phyloP scores from a whole-genome alignment of 2,113 vertebrate species.

The Thunnus thynnus region DNA sequence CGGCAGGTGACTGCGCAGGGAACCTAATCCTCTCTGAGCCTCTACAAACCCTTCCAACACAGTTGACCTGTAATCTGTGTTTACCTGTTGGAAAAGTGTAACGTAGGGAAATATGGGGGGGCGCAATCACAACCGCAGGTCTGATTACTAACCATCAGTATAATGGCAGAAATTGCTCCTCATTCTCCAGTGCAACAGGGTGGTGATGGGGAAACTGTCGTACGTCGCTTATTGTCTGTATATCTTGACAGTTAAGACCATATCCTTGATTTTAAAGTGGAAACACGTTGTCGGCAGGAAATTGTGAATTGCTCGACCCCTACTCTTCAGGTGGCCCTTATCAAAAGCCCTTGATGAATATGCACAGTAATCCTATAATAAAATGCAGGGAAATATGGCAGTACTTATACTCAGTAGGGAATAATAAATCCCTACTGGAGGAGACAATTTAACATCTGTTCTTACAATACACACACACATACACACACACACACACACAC shows the following conservation, averaged over 20 bases:
- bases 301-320: background rate
- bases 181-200: constrained; percentile 64
- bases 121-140: constrained; percentile 12
- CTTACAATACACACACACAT: too few species aligned
- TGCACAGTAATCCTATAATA: background rate
- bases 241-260: too few species aligned
- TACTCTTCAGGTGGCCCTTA: constrained; percentile 29
- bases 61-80: constrained; percentile 67
- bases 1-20: constrained; percentile 74
- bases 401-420: too few species aligned
- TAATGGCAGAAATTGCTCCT: background rate
- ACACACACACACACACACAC: too few species aligned
- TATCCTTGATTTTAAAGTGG: too few species aligned
- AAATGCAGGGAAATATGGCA: background rate
- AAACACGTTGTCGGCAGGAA: background rate
- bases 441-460: background rate
- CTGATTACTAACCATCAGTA: constrained; percentile 6
- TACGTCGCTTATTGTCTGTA: too few species aligned
- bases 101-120: background rate
- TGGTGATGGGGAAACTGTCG: constrained; percentile 12
- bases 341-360: constrained; percentile 21
- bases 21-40: constrained; percentile 76
- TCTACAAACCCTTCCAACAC: constrained; percentile 37
- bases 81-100: constrained; percentile 63
- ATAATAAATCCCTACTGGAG: background rate